Base-by-base conservation (phyloP, 2,113 vertebrate genomes). In the Phylloscopus trochilus region DNA sequence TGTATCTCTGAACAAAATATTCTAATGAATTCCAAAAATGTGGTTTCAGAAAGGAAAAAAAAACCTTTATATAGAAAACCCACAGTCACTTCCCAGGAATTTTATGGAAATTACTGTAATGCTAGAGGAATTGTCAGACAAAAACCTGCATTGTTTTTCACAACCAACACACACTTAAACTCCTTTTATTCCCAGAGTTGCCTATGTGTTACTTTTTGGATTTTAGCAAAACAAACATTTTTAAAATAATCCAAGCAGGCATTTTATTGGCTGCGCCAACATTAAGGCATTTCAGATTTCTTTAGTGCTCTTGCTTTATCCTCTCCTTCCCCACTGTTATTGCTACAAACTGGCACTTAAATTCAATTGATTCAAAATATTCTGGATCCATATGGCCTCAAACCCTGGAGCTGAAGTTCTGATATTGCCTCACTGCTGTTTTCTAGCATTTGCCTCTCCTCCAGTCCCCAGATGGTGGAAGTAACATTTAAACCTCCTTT, bases 401-500 rank as follows among this genome's bases (percentile, higher is more conserved):
- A 98, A 98, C 98, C 99, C 99, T 98, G 99, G 99, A 98, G 98
- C 98, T 97, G 98, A 97, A 98, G 98, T 98, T 96, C 98, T 97
- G 98, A 98, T 97, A 98, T 98, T 97, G 98, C 98, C 98, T 98
- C 97, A 94, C 98, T 98, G 98, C 98, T 98, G 98, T 98, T 98
- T 97, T 89, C 97, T 94, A 98, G 98, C 98, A 97, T 98, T 99
- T 98, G 98, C 98, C 98, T 98, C 98, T 98, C 98, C 98, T 97
- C 98, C 97, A 96, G 99, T 99, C 98, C 99, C 99, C 99, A 99
- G 99, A 99, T 99, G 99, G 99, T 98, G 98, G 98, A 99, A 99
- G 98, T 98, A 98, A 98, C 99, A 99, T 99, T 99, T 99, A 99
- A 99, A 98, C 98, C 98, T 98, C 98, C 98, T 98, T 88, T 98